Evolutionary conservation across 2,888 invertebrate species (phyloP).

Genomic region (Apeira syringaria): DNA sequence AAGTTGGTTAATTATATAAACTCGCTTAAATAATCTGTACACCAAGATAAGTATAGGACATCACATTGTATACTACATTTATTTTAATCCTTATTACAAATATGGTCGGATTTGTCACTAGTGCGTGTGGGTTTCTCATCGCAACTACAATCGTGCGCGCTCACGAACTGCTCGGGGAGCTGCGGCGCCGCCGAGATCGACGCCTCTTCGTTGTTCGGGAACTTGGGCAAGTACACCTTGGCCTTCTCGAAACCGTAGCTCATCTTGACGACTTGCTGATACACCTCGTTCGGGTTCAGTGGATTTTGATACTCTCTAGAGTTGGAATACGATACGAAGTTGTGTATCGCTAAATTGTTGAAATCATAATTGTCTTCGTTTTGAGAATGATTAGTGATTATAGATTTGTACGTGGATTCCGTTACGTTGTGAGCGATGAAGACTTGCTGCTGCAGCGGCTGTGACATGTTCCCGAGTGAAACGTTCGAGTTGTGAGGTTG

Average conservation of each 20-base stretch:
- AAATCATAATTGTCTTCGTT: slow-evolving; percentile 56
- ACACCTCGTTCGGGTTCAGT: slow-evolving; percentile 34
- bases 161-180: slow-evolving; percentile 24
- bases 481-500: slow-evolving; percentile 37
- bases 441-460: slow-evolving; percentile 26
- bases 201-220: slow-evolving; percentile 22
- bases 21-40: too few species aligned
- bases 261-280: slow-evolving; percentile 39
- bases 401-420: slow-evolving; percentile 35
- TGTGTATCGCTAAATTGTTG: slow-evolving; percentile 56
- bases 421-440: slow-evolving; percentile 38
- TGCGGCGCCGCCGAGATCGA: slow-evolving; percentile 26
- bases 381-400: slow-evolving; percentile 22
- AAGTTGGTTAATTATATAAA: too few species aligned
- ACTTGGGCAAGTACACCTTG: slow-evolving; percentile 45
- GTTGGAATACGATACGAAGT: slow-evolving; percentile 42
- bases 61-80: too few species aligned
- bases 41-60: too few species aligned
- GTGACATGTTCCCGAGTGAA: slow-evolving; percentile 24
- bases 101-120: too few species aligned
- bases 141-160: slow-evolving; percentile 14
- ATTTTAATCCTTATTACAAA: too few species aligned
- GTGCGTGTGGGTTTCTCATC: too few species aligned
- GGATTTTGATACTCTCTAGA: slow-evolving; percentile 36
- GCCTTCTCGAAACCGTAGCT: slow-evolving; percentile 46